A percentile compares a stretch with the other conserved stretches of the same genome.
These are phyloP conservation scores for Nasonovia ribisnigri DNA, from an alignment of 2,888 invertebrate species.

Conservation along the genomic window DNA sequence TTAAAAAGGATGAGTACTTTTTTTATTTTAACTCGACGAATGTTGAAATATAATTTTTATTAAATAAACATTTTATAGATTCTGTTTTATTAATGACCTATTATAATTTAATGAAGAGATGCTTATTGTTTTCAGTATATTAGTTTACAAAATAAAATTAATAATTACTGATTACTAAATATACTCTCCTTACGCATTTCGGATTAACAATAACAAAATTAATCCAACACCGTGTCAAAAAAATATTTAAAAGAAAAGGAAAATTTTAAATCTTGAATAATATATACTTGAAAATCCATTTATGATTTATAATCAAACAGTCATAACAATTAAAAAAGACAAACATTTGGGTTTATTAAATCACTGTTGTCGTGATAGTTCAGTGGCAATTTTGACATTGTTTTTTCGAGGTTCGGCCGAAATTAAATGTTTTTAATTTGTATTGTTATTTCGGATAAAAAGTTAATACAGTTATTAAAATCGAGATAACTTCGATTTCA, in stretches of 20 bases:
- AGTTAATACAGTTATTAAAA: background rate
- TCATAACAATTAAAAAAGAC: background rate
- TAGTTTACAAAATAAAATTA: background rate
- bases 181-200: background rate
- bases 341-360: background rate
- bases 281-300: background rate
- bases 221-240: background rate
- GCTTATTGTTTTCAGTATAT: background rate
- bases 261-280: background rate
- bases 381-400: background rate
- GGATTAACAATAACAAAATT: background rate
- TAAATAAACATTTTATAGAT: background rate
- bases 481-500: background rate
- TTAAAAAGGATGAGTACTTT: background rate
- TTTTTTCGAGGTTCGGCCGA: background rate
- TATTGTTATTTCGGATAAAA: background rate
- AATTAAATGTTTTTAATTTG: background rate
- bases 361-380: background rate
- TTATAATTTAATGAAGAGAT: background rate
- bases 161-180: background rate
- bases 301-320: background rate
- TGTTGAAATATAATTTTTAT: background rate
- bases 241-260: background rate
- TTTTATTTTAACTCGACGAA: background rate
- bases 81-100: background rate